Conservation (phyloP, 2,113 vertebrate species). For the Salvelinus sp. region DNA sequence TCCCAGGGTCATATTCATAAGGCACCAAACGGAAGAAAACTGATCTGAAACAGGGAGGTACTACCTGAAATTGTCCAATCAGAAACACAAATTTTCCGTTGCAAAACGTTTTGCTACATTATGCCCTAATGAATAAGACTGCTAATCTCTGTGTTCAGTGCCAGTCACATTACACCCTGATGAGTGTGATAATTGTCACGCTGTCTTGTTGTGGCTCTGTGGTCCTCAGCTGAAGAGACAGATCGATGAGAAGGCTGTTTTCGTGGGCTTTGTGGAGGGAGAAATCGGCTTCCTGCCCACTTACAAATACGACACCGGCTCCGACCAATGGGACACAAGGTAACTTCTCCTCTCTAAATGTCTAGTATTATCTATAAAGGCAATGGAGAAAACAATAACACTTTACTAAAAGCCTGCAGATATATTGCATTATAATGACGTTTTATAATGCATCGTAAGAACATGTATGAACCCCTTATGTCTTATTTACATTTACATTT, state of each 20-base stretch:
- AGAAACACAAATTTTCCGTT: too few relatives aligned
- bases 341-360: conserved; percentile 51
- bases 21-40: too few relatives aligned
- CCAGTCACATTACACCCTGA: neutral
- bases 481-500: too few relatives aligned
- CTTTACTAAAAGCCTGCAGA: too few relatives aligned
- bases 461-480: neutral
- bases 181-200: neutral
- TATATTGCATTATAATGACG: too few relatives aligned
- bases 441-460: neutral
- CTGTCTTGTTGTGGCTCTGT: conserved; percentile 13
- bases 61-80: too few relatives aligned
- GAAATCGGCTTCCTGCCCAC: conserved; percentile 91
- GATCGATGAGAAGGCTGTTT: conserved; percentile 83
- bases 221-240: conserved; percentile 85
- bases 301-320: conserved; percentile 94
- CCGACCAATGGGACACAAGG: conserved; percentile 95
- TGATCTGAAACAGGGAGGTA: too few relatives aligned
- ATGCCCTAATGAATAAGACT: too few relatives aligned
- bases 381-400: neutral
- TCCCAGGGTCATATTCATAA: too few relatives aligned
- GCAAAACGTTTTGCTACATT: too few relatives aligned
- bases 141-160: neutral
- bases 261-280: conserved; percentile 89
- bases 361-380: neutral